These are phyloP conservation scores for Torymus aiolomorphi DNA, from an alignment of 2,888 invertebrate genomes.

Conservation along the genomic window DNA sequence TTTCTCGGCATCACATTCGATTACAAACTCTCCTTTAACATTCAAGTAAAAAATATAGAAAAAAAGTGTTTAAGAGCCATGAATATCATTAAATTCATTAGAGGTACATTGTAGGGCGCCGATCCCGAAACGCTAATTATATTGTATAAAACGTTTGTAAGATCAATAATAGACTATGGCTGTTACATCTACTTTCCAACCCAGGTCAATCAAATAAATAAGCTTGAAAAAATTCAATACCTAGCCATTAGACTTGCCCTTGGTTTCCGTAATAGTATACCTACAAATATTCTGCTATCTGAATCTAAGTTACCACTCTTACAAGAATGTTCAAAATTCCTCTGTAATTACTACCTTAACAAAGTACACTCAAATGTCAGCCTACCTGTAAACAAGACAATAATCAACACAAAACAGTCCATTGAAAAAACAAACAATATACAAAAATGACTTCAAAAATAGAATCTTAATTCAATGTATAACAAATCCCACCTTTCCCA, in stretches of 20 bases:
- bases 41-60: too few species aligned
- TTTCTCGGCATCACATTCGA: too few species aligned
- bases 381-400: neutral
- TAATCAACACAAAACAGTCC: neutral
- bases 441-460: neutral
- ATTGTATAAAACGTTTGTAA: too few species aligned
- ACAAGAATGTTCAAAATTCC: neutral
- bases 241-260: neutral
- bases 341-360: neutral
- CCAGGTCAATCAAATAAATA: too few species aligned
- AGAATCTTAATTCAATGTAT: neutral
- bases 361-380: constrained; percentile 1
- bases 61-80: too few species aligned
- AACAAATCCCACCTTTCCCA: neutral
- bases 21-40: too few species aligned
- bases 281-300: neutral
- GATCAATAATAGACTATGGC: neutral
- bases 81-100: too few species aligned
- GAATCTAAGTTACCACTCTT: neutral
- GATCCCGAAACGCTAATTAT: neutral
- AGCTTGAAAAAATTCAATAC: neutral
- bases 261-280: neutral
- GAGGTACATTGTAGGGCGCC: too few species aligned
- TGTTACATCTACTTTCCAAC: constrained; percentile 1
- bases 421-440: neutral